These are phyloP conservation scores for Phenacoccus solenopsis DNA, from an alignment of 1,140 invertebrate genomes.

Conservation along the genomic window DNA sequence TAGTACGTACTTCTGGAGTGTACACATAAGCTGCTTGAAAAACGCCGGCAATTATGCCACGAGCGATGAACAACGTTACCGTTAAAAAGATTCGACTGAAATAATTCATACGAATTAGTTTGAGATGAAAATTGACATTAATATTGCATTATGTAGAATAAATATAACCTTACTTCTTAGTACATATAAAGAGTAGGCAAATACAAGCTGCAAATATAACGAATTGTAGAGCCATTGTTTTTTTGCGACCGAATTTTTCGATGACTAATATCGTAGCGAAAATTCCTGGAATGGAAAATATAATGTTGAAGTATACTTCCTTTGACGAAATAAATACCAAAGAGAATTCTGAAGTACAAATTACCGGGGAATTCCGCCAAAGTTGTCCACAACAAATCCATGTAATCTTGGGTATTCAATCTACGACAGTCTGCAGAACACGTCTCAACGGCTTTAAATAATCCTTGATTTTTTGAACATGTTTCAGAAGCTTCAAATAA, in stretches of 20 bases:
- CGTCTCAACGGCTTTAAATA: constrained; percentile 31
- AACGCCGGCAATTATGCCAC: constrained; percentile 83
- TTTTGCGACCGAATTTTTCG: constrained; percentile 78
- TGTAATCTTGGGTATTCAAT: constrained; percentile 74
- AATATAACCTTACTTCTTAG: constrained; percentile 52
- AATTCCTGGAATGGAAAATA: constrained; percentile 46
- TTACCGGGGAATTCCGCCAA: constrained; percentile 86
- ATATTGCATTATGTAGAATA: not conserved
- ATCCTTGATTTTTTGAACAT: constrained; percentile 3
- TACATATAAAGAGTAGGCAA: constrained; percentile 62
- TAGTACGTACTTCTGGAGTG: constrained; percentile 65
- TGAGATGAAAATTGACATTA: not conserved
- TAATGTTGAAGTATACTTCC: too few species aligned
- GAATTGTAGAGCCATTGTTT: constrained; percentile 90
- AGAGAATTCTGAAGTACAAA: constrained; percentile 11
- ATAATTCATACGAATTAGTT: not conserved
- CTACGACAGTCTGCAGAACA: constrained; percentile 61
- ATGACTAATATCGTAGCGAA: constrained; percentile 86
- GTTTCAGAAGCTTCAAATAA: constrained; percentile 55
- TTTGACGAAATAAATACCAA: too few species aligned
- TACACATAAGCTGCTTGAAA: constrained; percentile 94
- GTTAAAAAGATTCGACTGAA: constrained; percentile 66
- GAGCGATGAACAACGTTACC: constrained; percentile 70
- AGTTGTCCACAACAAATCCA: constrained; percentile 87
- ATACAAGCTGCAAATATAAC: constrained; percentile 71